Conservation (phyloP, 2,113 vertebrate species). For the Miniopterus natalensis region DNA sequence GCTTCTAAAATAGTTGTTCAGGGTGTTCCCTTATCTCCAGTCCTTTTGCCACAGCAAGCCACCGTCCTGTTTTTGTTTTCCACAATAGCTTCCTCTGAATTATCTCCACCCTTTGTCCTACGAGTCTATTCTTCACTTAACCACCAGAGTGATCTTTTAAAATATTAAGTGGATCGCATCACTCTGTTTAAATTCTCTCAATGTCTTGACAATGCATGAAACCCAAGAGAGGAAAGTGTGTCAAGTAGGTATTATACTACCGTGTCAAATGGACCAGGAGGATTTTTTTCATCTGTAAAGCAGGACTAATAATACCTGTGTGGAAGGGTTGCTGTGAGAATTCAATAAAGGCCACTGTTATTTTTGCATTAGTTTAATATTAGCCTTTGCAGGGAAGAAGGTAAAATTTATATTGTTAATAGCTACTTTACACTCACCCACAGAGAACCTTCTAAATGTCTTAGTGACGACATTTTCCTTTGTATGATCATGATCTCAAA, state of each 20-base stretch:
- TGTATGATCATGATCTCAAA: not conserved
- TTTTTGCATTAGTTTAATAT: conserved; percentile 18
- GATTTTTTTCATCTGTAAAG: not conserved
- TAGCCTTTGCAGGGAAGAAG: conserved; percentile 20
- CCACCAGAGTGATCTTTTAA: not conserved
- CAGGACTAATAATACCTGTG: not conserved
- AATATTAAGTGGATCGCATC: conserved; percentile 17
- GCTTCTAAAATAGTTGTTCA: not conserved
- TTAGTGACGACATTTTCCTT: not conserved
- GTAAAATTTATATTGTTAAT: not conserved
- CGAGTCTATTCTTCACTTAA: not conserved
- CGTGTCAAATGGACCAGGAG: not conserved
- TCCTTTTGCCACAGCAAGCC: not conserved
- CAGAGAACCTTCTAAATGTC: conserved; percentile 32
- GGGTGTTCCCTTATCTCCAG: not conserved
- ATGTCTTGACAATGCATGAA: not conserved
- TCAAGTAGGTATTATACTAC: not conserved
- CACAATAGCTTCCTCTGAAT: not conserved
- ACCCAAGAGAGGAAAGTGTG: not conserved
- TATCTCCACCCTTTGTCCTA: not conserved
- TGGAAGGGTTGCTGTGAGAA: not conserved
- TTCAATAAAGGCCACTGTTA: not conserved
- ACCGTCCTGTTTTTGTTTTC: not conserved
- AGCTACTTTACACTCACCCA: not conserved
- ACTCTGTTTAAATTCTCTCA: not conserved